Conservation (phyloP, 1,140 invertebrate genomes). For the Anthonomus grandis region DNA sequence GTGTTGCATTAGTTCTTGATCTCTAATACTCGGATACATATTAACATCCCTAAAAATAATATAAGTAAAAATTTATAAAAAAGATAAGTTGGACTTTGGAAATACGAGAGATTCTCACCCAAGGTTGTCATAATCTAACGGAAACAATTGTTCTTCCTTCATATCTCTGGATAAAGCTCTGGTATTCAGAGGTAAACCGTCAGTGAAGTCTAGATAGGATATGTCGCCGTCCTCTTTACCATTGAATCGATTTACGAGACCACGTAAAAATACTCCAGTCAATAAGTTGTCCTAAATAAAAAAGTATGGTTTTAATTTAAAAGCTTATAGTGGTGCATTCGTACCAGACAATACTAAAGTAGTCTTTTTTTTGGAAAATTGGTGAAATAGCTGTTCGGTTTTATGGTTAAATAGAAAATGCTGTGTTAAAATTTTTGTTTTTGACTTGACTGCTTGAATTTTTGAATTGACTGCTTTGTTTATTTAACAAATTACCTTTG, state of each 20-base stretch:
- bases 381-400: too few species aligned
- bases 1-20: conserved; percentile 88
- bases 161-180: conserved; percentile 31
- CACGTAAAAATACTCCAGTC: conserved; percentile 61
- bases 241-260: conserved; percentile 63
- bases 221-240: conserved; percentile 59
- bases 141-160: conserved; percentile 37
- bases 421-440: too few species aligned
- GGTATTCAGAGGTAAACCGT: conserved; percentile 45
- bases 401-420: too few species aligned
- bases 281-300: too few species aligned
- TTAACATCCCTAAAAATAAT: conserved; percentile 50
- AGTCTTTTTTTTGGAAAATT: too few species aligned
- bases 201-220: conserved; percentile 62
- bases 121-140: conserved; percentile 46
- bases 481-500: too few species aligned
- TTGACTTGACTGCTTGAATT: too few species aligned
- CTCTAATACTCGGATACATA: conserved; percentile 72
- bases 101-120: conserved; percentile 14
- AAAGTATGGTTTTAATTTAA: too few species aligned
- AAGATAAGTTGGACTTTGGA: conserved; percentile 17
- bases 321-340: too few species aligned
- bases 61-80: conserved; percentile 53
- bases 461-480: too few species aligned
- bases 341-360: too few species aligned